phyloP scores from a whole-genome alignment of 1,140 invertebrate species.

The Drosophila mayri region DNA sequence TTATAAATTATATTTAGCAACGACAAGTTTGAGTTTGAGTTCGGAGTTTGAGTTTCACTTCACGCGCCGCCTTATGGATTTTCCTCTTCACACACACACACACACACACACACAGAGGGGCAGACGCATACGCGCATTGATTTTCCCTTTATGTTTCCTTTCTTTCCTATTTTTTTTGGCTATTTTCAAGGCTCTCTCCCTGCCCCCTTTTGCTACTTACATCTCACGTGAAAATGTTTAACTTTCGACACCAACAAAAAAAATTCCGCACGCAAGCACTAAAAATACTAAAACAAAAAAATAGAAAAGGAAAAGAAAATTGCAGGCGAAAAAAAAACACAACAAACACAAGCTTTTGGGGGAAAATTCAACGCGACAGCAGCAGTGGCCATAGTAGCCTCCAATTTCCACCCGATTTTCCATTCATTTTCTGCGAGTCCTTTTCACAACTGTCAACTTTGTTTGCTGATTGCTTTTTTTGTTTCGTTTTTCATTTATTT shows the following conservation, averaged over 20 bases:
- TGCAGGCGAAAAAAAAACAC: conserved; percentile 6
- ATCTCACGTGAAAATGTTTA: conserved; percentile 64
- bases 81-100: conserved; percentile 43
- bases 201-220: conserved; percentile 41
- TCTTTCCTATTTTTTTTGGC: conserved; percentile 14
- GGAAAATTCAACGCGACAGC: conserved; percentile 31
- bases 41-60: conserved; percentile 54
- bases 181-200: conserved; percentile 61
- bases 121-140: conserved; percentile 66
- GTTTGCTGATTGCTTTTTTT: conserved; percentile 48
- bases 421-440: conserved; percentile 28
- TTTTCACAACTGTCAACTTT: conserved; percentile 34
- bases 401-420: conserved; percentile 13
- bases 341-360: conserved; percentile 29
- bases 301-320: conserved; percentile 12
- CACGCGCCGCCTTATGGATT: conserved; percentile 69
- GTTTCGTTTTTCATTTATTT: conserved; percentile 2
- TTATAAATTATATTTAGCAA: conserved; percentile 44
- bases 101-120: conserved; percentile 12
- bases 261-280: conserved; percentile 70
- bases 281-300: conserved; percentile 63
- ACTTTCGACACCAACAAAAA: conserved; percentile 57
- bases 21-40: conserved; percentile 55
- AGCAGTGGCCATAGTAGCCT: not conserved
- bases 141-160: conserved; percentile 58